Evolutionary conservation across 2,888 invertebrate species (phyloP).

Genomic region (Dinocampus coccinellae): DNA sequence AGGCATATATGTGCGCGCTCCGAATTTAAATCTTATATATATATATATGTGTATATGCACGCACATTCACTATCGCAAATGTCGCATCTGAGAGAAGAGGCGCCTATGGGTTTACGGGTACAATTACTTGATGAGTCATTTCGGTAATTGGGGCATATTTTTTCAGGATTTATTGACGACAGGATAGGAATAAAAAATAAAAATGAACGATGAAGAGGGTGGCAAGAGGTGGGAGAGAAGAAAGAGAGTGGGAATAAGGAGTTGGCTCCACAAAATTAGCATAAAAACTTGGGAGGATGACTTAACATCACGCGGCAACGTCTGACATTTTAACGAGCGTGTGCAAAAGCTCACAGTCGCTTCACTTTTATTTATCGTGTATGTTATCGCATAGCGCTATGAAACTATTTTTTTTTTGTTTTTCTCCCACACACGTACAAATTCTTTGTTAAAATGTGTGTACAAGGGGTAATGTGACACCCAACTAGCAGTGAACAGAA

Average conservation of each 20-base stretch:
- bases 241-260: background rate
- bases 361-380: conserved; percentile 55
- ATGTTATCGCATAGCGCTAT: conserved; percentile 53
- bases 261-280: conserved; percentile 48
- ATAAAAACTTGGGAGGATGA: conserved; percentile 58
- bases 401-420: conserved; percentile 23
- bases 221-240: background rate
- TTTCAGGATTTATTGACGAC: conserved; percentile 60
- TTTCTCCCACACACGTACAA: conserved; percentile 25
- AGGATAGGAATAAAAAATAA: conserved; percentile 11
- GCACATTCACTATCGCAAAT: background rate
- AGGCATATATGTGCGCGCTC: conserved; percentile 53
- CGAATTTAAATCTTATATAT: conserved; percentile 53
- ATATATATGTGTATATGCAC: background rate
- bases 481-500: conserved; percentile 45
- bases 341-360: conserved; percentile 42
- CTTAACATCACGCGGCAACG: conserved; percentile 51
- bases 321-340: conserved; percentile 61
- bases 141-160: conserved; percentile 66
- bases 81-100: conserved; percentile 22
- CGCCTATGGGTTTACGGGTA: conserved; percentile 52
- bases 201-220: conserved; percentile 36
- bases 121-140: conserved; percentile 68
- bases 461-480: conserved; percentile 65
- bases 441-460: conserved; percentile 57